Percentiles rank a stretch among this genome's conserved stretches.
These are phyloP conservation scores for Cydia amplana DNA, from an alignment of 1,140 invertebrate genomes.

Conservation along the genomic window DNA sequence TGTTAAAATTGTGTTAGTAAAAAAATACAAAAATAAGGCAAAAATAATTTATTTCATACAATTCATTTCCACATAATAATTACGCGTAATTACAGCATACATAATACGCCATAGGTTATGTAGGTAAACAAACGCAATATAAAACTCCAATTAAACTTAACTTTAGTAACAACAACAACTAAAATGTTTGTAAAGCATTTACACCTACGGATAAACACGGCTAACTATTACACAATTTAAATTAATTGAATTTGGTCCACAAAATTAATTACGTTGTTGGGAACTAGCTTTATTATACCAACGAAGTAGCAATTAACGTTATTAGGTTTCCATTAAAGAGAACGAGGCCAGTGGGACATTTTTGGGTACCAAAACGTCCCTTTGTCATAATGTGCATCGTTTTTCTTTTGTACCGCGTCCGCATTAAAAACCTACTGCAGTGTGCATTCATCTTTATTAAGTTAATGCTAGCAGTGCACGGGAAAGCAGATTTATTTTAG, in stretches of 20 bases:
- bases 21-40: no score
- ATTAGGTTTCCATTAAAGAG: neutral
- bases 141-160: neutral
- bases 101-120: no score
- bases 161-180: neutral
- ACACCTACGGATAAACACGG: neutral
- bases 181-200: neutral
- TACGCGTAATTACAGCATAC: no score
- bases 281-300: conserved; percentile 4
- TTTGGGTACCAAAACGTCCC: neutral
- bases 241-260: conserved; percentile 5
- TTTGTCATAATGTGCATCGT: neutral
- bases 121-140: no score
- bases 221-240: conserved; percentile 11
- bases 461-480: neutral
- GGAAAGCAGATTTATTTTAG: neutral
- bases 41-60: no score
- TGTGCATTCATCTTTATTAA: conserved; percentile 14
- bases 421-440: conserved; percentile 2
- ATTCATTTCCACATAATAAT: no score
- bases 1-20: no score
- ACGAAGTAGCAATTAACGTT: neutral
- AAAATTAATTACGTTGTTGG: conserved; percentile 13
- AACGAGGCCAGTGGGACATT: conserved; percentile 6
- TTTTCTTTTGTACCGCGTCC: neutral